Base-by-base conservation (phyloP, 2,113 vertebrate species). In the Sinocyclocheilus anophthalmus region DNA sequence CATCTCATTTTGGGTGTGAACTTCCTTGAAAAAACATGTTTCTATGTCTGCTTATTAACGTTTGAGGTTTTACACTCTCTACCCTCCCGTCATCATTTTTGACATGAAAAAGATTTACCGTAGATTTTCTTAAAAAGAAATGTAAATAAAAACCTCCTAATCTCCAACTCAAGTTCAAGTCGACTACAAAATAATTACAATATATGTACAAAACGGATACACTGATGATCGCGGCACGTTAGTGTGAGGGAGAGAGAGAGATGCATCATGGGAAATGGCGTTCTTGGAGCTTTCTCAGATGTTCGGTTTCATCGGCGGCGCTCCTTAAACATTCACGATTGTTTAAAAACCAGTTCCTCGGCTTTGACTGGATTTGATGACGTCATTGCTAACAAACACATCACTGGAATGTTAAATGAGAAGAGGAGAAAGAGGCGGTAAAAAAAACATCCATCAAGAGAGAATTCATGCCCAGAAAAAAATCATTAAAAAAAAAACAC, bases 401-500 rank as follows among this genome's bases (percentile, higher is more conserved):
- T 76, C 69, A 91, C 91, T 93, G 95, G 96, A 96, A 95, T 96
- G 95, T 94, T 59, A 87, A 92, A 88, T 42, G 92, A 67, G 39
- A 6, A 33, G 91, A 24, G 50, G 77, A 50, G 50, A 5, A 53
- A 53, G 50, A 1, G 26, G 67, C 13, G 63, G 13, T 14, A 7
- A 69, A 67, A 5, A 7, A 5, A 7, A 67, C 84, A 87, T 87
- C 92, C 91, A 82, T 63, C 67, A 55, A 72, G 73, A 65, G 24
- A 30, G 63, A 33, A 67, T 67, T 67, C 26, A 67, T 30, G 63
- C 63, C 63, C 2, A 33, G 65, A 12, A 69, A 48, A 75, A 63
- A 75, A 72, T 87, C 88, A 37, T 9, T 20, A 26, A 85, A 53
- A 26, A 12, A 24, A 82, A 81, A 12, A 91, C 88, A 91, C 92